Conservation (phyloP, 2,888 invertebrate genomes). For the Sinopyrophorus schimmeli region DNA sequence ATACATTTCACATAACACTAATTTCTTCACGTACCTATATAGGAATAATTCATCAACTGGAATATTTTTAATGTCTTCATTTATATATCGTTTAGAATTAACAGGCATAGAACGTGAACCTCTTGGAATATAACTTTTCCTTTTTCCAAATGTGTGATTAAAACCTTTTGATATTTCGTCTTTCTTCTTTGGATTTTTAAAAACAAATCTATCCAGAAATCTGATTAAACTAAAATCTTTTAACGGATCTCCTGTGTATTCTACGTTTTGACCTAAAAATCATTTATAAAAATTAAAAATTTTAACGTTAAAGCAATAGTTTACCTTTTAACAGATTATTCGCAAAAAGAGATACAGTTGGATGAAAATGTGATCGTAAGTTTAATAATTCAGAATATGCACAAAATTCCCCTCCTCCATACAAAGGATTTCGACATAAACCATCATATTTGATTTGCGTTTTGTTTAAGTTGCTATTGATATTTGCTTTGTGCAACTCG, state of each 20-base stretch:
- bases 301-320: slow-evolving; percentile 28
- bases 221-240: slow-evolving; percentile 88
- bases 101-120: slow-evolving; percentile 75
- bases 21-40: slow-evolving; percentile 55
- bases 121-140: slow-evolving; percentile 70
- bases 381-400: slow-evolving; percentile 75
- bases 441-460: slow-evolving; percentile 65
- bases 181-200: slow-evolving; percentile 84
- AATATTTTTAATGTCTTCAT: slow-evolving; percentile 69
- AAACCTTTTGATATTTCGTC: slow-evolving; percentile 61
- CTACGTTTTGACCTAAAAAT: slow-evolving; percentile 67
- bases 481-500: slow-evolving; percentile 46
- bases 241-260: slow-evolving; percentile 91
- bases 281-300: background rate
- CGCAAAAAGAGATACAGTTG: slow-evolving; percentile 88
- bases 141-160: slow-evolving; percentile 66
- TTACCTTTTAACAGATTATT: slow-evolving; percentile 72
- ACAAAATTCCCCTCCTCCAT: slow-evolving; percentile 74
- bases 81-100: slow-evolving; percentile 71
- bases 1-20: background rate
- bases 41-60: slow-evolving; percentile 91
- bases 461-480: slow-evolving; percentile 31
- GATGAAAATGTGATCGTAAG: slow-evolving; percentile 82
- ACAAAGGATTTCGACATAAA: slow-evolving; percentile 79
- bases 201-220: slow-evolving; percentile 94